Conservation (phyloP, 2,113 vertebrate genomes). For the Prunella fulvescens region DNA sequence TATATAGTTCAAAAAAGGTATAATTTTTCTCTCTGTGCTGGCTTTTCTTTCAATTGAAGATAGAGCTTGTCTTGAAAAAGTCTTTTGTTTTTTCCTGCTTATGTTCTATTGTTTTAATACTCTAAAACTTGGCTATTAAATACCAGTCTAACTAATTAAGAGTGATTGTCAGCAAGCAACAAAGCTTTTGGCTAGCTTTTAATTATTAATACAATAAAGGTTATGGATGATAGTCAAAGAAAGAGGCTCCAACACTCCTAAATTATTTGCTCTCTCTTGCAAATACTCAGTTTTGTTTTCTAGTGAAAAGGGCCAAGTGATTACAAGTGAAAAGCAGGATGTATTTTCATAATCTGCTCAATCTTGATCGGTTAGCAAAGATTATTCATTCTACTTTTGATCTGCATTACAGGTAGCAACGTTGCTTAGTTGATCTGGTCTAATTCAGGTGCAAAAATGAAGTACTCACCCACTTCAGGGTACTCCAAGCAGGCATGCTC, state of each 20-base stretch:
- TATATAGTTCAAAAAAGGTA: background rate
- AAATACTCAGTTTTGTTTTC: background rate
- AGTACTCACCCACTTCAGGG: background rate
- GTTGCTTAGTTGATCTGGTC: background rate
- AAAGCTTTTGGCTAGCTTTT: background rate
- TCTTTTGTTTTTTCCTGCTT: background rate
- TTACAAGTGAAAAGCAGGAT: background rate
- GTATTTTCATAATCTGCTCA: background rate
- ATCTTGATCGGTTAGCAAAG: background rate
- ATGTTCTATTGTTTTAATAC: background rate
- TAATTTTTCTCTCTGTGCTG: background rate
- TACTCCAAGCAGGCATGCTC: conserved; percentile 5
- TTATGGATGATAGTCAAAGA: background rate
- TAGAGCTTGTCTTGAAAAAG: background rate
- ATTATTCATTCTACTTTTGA: background rate
- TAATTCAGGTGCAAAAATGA: background rate
- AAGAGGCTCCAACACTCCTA: background rate
- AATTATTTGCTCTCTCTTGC: background rate
- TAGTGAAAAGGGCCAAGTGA: background rate
- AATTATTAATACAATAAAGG: background rate
- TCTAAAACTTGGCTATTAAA: background rate
- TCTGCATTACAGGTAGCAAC: background rate
- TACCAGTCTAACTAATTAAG: background rate
- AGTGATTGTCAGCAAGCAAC: background rate
- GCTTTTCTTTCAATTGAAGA: background rate